phyloP scores from a whole-genome alignment of 2,113 vertebrate species.

The Sorex fumeus region DNA sequence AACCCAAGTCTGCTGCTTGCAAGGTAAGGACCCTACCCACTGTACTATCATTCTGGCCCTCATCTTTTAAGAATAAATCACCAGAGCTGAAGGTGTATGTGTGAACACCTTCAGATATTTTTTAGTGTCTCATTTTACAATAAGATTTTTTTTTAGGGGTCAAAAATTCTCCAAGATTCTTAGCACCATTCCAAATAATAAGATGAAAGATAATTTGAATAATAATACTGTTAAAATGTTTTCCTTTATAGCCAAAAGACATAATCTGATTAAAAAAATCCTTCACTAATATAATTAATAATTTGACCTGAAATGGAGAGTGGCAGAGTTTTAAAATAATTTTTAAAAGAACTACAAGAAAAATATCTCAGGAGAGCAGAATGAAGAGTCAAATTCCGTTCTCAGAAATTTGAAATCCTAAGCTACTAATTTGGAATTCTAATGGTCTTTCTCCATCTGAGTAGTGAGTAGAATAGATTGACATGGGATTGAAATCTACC shows the following conservation, averaged over 20 bases:
- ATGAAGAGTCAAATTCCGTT: neutral
- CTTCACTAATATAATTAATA: neutral
- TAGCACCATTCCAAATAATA: slow-evolving; percentile 53
- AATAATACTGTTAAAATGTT: slow-evolving; percentile 17
- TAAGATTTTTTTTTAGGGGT: neutral
- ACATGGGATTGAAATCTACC: neutral
- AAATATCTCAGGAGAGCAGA: neutral
- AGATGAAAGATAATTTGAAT: slow-evolving; percentile 33
- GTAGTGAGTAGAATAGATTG: neutral
- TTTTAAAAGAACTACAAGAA: neutral
- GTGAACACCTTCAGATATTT: neutral
- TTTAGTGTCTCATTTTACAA: neutral
- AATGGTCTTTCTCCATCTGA: neutral
- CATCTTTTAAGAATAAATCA: slow-evolving; percentile 2
- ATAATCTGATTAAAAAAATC: slow-evolving; percentile 19
- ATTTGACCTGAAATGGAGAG: neutral
- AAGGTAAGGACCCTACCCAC: no score
- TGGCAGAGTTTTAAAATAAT: neutral
- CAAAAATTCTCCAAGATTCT: neutral
- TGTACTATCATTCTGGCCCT: no score
- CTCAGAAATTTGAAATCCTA: neutral
- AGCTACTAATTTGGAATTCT: neutral
- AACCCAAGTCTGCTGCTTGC: no score
- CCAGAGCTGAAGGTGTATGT: slow-evolving; percentile 31
- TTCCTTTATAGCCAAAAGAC: neutral